Evolutionary conservation across 2,888 invertebrate genomes (phyloP).

Genomic region (Heliconius aoede): DNA sequence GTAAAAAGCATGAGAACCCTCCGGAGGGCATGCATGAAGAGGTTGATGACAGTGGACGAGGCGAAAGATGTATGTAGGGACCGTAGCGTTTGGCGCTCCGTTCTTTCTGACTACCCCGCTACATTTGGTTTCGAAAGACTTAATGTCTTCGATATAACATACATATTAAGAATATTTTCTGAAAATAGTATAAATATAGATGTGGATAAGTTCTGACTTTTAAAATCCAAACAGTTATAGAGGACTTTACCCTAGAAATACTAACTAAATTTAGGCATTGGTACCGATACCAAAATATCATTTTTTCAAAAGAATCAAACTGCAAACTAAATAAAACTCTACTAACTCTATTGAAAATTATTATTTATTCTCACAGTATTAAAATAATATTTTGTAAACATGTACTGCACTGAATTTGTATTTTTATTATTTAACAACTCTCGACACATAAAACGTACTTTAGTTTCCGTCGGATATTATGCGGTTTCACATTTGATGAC

Average conservation of each 20-base stretch:
- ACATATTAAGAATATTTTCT: background rate
- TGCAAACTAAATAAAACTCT: too few relatives aligned
- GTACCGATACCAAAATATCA: too few relatives aligned
- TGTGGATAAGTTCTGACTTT: background rate
- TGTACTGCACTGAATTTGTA: background rate
- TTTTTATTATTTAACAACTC: slow-evolving; percentile 23
- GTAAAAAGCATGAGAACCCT: too few relatives aligned
- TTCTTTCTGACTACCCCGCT: too few relatives aligned
- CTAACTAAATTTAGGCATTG: background rate
- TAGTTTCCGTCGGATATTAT: slow-evolving; percentile 31
- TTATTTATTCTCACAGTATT: background rate
- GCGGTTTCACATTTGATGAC: slow-evolving; percentile 36
- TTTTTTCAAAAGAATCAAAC: too few relatives aligned
- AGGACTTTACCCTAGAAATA: background rate
- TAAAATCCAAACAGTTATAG: background rate
- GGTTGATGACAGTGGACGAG: too few relatives aligned
- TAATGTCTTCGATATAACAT: background rate
- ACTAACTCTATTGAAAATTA: background rate
- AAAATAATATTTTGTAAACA: background rate
- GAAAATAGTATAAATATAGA: background rate
- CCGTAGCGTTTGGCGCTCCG: too few relatives aligned
- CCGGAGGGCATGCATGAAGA: too few relatives aligned
- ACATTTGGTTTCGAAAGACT: background rate
- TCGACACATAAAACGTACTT: slow-evolving; percentile 25
- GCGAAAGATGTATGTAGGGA: too few relatives aligned